Evolutionary conservation across 2,888 invertebrate genomes (phyloP).

Genomic region (Sminthurinus aureus): DNA sequence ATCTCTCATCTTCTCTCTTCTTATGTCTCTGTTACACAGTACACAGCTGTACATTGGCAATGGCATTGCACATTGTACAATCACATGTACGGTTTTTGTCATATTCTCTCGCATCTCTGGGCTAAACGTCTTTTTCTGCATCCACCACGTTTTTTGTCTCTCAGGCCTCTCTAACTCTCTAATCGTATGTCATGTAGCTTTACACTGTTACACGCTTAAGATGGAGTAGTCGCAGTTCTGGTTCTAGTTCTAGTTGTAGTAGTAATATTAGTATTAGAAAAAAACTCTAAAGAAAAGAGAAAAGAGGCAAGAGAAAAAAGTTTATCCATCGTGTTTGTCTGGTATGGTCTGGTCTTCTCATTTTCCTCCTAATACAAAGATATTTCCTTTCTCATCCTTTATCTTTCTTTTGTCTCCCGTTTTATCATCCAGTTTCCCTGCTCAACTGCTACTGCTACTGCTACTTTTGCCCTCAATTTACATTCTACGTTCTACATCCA

Average conservation of each 20-base stretch:
- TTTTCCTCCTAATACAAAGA: neutral
- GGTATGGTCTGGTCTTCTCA: neutral
- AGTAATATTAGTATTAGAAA: no score
- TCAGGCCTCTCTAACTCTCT: neutral
- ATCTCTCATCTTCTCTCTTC: neutral
- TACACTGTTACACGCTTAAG: constrained; percentile 13
- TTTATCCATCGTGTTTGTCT: neutral
- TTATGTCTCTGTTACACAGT: neutral
- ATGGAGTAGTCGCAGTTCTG: neutral
- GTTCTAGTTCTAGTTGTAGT: no score
- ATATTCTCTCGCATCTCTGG: neutral
- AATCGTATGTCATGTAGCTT: constrained; percentile 25
- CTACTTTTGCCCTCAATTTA: no score
- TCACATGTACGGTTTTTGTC: neutral
- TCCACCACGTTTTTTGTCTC: constrained; percentile 14
- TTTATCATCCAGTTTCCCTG: neutral
- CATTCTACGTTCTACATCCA: no score
- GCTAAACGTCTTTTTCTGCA: constrained; percentile 15
- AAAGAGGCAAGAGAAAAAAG: neutral
- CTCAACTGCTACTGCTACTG: no score
- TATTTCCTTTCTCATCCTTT: neutral
- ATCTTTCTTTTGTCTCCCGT: neutral
- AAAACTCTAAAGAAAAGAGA: no score
- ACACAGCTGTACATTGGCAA: neutral
- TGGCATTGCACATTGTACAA: no score